Percentiles rank a stretch among this genome's conserved stretches.
Evolutionary conservation across 2,797 vertebrate species (phyloP).

Genomic region (Rhadinocentrus ornatus): DNA sequence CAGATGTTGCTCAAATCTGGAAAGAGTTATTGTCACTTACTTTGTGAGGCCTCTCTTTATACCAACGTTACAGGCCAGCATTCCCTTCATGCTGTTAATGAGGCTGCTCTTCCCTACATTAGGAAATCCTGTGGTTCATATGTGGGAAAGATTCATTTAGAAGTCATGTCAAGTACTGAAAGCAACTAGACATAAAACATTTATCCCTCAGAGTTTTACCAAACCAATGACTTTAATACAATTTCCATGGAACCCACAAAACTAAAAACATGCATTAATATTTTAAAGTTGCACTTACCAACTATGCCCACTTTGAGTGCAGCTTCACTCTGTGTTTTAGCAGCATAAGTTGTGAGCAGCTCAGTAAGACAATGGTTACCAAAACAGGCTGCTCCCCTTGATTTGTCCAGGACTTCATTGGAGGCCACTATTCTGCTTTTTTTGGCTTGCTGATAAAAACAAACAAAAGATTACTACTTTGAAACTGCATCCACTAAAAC

Average conservation of each 20-base stretch:
- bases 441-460: slow-evolving; percentile 70
- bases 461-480: background rate
- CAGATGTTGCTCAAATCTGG: background rate
- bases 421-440: slow-evolving; percentile 69
- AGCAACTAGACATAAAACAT: background rate
- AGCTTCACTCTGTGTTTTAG: slow-evolving; percentile 51
- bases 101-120: slow-evolving; percentile 98
- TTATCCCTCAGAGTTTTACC: background rate
- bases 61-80: slow-evolving; percentile 85
- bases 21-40: slow-evolving; percentile 74
- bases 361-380: slow-evolving; percentile 84
- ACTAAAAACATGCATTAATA: background rate
- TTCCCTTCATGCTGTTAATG: slow-evolving; percentile 92
- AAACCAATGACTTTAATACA: background rate
- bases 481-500: too few species aligned
- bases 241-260: background rate
- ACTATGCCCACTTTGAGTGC: slow-evolving; percentile 89
- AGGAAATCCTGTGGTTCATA: slow-evolving; percentile 87
- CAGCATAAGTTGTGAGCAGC: slow-evolving; percentile 78
- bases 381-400: slow-evolving; percentile 76
- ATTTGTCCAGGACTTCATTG: slow-evolving; percentile 70
- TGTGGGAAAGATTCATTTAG: background rate
- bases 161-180: background rate
- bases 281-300: slow-evolving; percentile 78
- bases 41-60: slow-evolving; percentile 90